Conservation (phyloP, 2,797 vertebrate species). For the Chelon labrosus region DNA sequence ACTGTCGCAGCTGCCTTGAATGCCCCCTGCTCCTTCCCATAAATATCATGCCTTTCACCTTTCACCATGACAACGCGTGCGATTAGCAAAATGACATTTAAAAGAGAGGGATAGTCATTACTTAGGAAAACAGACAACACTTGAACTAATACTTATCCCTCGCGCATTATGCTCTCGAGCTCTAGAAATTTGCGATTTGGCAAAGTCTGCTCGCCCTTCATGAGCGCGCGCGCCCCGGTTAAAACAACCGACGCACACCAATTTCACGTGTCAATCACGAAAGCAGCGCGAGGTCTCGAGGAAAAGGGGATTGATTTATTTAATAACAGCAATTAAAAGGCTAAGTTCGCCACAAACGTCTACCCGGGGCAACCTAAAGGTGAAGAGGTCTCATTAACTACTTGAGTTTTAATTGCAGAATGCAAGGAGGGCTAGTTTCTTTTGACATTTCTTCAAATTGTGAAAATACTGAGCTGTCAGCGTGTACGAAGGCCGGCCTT, state of each 20-base stretch:
- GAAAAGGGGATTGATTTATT: constrained; percentile 86
- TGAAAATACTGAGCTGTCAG: constrained; percentile 72
- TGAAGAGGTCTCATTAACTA: constrained; percentile 90
- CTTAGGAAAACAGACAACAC: constrained; percentile 80
- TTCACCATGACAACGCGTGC: constrained; percentile 85
- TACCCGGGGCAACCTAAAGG: constrained; percentile 82
- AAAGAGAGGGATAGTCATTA: constrained; percentile 78
- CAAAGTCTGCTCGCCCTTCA: constrained; percentile 18
- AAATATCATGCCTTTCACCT: constrained; percentile 80
- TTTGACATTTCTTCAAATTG: constrained; percentile 84
- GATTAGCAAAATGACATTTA: constrained; percentile 82
- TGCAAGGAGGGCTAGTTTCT: constrained; percentile 80
- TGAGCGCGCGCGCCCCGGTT: constrained; percentile 51
- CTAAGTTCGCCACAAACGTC: constrained; percentile 80
- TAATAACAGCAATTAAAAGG: constrained; percentile 92
- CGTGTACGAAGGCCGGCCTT: constrained; percentile 33
- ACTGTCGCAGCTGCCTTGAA: constrained; percentile 70
- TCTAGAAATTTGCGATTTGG: constrained; percentile 62
- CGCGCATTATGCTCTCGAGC: constrained; percentile 80
- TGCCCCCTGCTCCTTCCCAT: constrained; percentile 73
- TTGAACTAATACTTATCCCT: constrained; percentile 75
- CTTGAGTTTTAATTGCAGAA: constrained; percentile 89
- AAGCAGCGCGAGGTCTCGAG: constrained; percentile 68
- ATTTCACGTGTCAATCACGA: constrained; percentile 84
- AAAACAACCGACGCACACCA: constrained; percentile 62